phyloP scores from a whole-genome alignment of 2,797 vertebrate species.

The Periophthalmus magnuspinnatus region DNA sequence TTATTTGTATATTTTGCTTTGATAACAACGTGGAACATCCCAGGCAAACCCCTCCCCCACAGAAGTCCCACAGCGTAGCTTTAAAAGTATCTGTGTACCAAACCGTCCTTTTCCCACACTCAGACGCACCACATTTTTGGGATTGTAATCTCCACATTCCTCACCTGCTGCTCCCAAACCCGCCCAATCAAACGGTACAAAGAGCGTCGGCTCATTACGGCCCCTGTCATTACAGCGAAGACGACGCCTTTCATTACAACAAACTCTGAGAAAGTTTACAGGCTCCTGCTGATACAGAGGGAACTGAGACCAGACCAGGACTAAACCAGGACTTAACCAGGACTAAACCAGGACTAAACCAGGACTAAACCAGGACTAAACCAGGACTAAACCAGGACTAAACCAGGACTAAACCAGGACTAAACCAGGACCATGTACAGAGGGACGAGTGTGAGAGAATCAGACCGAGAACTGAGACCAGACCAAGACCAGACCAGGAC shows the following conservation, averaged over 20 bases:
- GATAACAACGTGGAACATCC: no score
- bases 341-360: no score
- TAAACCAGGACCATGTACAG: no score
- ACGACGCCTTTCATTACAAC: slow-evolving; percentile 42
- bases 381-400: no score
- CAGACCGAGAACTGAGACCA: no score
- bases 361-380: no score
- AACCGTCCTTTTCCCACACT: slow-evolving; percentile 23
- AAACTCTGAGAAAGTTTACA: slow-evolving; percentile 46
- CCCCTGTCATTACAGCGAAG: slow-evolving; percentile 61
- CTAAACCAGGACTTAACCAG: neutral
- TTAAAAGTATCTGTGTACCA: neutral
- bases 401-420: no score
- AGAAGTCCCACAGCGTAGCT: neutral
- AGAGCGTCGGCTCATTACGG: slow-evolving; percentile 69
- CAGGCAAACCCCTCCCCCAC: neutral
- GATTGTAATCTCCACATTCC: slow-evolving; percentile 58
- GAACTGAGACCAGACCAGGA: neutral
- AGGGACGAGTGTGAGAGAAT: no score
- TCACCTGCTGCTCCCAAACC: slow-evolving; percentile 52
- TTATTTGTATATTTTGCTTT: no score
- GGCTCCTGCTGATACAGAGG: slow-evolving; percentile 42
- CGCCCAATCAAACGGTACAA: slow-evolving; percentile 65
- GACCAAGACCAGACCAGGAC: no score
- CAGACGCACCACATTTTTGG: slow-evolving; percentile 49